These are phyloP conservation scores for Podarcis muralis DNA, from an alignment of 2,113 vertebrate species.

Conservation along the genomic window DNA sequence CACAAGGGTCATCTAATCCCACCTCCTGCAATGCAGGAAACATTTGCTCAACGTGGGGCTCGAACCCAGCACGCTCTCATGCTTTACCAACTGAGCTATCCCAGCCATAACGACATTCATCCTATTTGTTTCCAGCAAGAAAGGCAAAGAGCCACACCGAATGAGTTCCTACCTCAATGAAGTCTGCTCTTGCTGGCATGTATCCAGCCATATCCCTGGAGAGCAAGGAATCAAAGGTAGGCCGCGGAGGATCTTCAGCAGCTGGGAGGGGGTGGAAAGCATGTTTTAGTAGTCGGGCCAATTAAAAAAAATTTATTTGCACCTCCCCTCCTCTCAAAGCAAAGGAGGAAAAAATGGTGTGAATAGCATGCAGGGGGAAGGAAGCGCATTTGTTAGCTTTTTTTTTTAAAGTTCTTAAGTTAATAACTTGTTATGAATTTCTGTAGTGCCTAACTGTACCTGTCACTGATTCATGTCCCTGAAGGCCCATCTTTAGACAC, in stretches of 20 bases:
- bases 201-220: conserved; percentile 99
- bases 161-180: conserved; percentile 80
- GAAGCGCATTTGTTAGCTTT: no score
- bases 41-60: no score
- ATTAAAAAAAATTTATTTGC: no score
- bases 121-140: not conserved
- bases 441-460: not conserved
- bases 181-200: conserved; percentile 98
- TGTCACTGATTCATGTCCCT: not conserved
- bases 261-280: conserved; percentile 74
- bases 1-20: no score
- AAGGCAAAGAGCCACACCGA: not conserved
- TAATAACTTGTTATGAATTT: not conserved
- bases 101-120: not conserved
- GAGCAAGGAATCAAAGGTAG: conserved; percentile 92
- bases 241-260: conserved; percentile 92
- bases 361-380: no score
- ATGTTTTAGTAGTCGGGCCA: not conserved
- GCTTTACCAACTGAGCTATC: no score
- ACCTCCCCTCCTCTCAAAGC: not conserved
- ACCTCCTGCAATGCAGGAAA: no score
- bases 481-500: not conserved
- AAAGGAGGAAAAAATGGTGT: not conserved
- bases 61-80: no score
- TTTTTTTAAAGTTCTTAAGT: not conserved